Percentiles rank a stretch among this genome's conserved stretches.
Conservation (phyloP, 1,140 invertebrate species). For the Drosophila jambulina region DNA sequence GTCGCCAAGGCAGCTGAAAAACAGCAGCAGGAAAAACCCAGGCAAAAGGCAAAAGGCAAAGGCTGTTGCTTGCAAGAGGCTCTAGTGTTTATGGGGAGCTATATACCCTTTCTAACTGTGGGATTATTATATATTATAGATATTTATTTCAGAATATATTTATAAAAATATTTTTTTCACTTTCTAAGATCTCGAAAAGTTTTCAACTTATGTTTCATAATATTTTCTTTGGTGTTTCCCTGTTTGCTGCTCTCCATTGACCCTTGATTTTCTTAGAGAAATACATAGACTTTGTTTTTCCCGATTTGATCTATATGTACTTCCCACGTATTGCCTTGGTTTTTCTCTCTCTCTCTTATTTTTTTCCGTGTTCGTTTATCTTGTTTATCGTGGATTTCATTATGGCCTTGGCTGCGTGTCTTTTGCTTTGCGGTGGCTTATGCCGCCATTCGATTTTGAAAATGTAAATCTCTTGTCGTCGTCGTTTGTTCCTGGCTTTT, state of each 20-base stretch:
- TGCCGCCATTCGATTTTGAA: constrained; percentile 82
- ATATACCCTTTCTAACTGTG: neutral
- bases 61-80: constrained; percentile 40
- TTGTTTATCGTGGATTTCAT: constrained; percentile 81
- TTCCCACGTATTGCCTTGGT: neutral
- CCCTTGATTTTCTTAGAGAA: neutral
- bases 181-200: no score
- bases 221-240: neutral
- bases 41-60: neutral
- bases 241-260: neutral
- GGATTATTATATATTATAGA: neutral
- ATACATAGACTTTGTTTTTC: neutral
- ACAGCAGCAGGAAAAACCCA: neutral
- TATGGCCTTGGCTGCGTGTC: constrained; percentile 76
- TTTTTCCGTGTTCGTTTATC: constrained; percentile 69
- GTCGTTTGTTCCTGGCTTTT: constrained; percentile 14
- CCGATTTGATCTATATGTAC: neutral
- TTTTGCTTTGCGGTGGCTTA: constrained; percentile 82
- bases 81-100: neutral
- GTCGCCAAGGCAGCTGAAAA: constrained; percentile 41
- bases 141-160: neutral
- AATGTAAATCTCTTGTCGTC: constrained; percentile 81
- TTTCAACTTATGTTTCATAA: no score
- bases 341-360: neutral
- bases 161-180: neutral